Evolutionary conservation across 53 echinoderm and acorn worm genomes (phyloP).

Genomic region (Paracentrotus lividus): DNA sequence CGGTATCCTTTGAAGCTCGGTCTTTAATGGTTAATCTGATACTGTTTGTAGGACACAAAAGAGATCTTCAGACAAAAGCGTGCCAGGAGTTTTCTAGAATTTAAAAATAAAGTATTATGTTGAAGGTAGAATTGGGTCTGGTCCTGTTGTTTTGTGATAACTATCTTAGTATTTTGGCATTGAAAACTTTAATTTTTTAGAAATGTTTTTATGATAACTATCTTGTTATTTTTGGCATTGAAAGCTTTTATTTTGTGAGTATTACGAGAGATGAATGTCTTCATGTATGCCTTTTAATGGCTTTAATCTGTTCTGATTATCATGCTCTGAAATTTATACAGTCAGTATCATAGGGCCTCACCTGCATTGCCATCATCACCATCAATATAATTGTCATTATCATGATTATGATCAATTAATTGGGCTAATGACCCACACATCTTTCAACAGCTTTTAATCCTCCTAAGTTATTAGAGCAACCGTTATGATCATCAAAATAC

Average conservation of each 20-base stretch:
- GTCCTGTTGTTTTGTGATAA: background rate
- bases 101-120: background rate
- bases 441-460: background rate
- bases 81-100: conserved; percentile 6
- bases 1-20: background rate
- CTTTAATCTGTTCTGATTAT: background rate
- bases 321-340: background rate
- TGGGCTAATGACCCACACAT: no score
- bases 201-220: no score
- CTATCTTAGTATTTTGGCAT: background rate
- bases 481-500: background rate
- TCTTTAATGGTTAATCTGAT: conserved; percentile 25
- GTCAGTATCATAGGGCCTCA: background rate
- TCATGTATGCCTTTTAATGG: background rate
- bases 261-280: no score
- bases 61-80: background rate
- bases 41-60: conserved; percentile 30
- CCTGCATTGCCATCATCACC: background rate
- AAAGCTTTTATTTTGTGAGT: background rate
- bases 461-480: background rate
- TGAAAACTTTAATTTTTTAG: no score
- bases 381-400: background rate
- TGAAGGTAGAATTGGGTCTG: background rate
- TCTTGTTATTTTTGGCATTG: background rate
- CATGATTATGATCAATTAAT: background rate